These are phyloP conservation scores for Rhyacichthys aspro DNA, from an alignment of 2,797 vertebrate genomes.

Conservation along the genomic window DNA sequence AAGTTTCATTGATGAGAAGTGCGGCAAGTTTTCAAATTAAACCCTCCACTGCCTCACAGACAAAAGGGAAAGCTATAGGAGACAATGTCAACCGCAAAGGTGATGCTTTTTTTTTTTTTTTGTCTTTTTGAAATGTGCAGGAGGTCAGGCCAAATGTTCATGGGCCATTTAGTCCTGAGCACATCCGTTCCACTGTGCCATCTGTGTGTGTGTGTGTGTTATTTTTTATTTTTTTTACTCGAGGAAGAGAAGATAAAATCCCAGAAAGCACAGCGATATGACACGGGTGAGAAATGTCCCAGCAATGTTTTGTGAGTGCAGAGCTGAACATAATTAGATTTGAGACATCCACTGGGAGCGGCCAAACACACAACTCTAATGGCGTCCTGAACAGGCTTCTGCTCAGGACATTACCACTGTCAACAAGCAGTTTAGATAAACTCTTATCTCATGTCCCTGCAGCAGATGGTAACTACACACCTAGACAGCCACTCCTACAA, in stretches of 20 bases:
- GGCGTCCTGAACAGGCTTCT: slow-evolving; percentile 44
- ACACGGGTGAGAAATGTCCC: slow-evolving; percentile 56
- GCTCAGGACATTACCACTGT: slow-evolving; percentile 40
- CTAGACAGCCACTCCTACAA: neutral
- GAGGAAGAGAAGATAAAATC: slow-evolving; percentile 62
- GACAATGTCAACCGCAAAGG: slow-evolving; percentile 24
- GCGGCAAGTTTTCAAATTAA: slow-evolving; percentile 19
- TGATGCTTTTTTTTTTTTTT: slow-evolving; percentile 50
- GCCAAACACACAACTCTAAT: slow-evolving; percentile 56
- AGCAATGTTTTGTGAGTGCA: slow-evolving; percentile 47
- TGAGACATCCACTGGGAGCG: slow-evolving; percentile 50
- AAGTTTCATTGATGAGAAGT: slow-evolving; percentile 41
- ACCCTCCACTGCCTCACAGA: slow-evolving; percentile 23
- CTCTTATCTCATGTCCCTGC: slow-evolving; percentile 23
- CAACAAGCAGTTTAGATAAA: slow-evolving; percentile 47
- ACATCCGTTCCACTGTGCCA: slow-evolving; percentile 68
- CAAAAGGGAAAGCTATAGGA: neutral
- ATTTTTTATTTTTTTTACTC: slow-evolving; percentile 44
- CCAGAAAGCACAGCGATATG: slow-evolving; percentile 63
- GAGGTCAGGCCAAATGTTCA: slow-evolving; percentile 66
- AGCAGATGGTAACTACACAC: slow-evolving; percentile 8
- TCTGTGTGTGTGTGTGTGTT: slow-evolving; percentile 70
- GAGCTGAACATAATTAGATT: slow-evolving; percentile 67
- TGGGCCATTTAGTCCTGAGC: slow-evolving; percentile 72
- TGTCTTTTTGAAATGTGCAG: slow-evolving; percentile 41